Evolutionary conservation across 2,113 vertebrate species (phyloP).

Genomic region (Malurus elegans): DNA sequence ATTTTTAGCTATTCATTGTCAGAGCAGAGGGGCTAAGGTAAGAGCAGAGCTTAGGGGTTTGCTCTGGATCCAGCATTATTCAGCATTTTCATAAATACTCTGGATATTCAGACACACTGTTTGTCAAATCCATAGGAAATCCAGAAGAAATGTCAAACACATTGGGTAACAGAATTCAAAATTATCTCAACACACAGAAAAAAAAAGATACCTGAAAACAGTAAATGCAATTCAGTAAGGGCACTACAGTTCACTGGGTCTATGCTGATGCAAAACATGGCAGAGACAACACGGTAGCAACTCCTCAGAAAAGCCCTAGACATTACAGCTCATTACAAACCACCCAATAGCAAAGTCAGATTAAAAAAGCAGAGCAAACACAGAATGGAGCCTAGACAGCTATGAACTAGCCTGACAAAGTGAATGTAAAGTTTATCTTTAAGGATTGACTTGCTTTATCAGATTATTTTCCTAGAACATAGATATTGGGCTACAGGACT

Average conservation of each 20-base stretch:
- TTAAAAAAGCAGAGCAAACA: not conserved
- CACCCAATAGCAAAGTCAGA: not conserved
- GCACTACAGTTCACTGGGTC: not conserved
- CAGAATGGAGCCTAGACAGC: not conserved
- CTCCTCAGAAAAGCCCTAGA: not conserved
- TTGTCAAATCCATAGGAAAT: not conserved
- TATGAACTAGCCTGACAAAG: not conserved
- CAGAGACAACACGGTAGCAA: not conserved
- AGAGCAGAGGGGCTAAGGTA: not conserved
- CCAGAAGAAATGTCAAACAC: not conserved
- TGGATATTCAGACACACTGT: not conserved
- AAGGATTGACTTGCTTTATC: not conserved
- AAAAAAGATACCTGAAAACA: not conserved
- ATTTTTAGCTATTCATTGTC: not conserved
- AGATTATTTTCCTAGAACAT: not conserved
- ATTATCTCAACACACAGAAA: not conserved
- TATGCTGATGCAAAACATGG: not conserved
- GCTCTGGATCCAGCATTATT: not conserved
- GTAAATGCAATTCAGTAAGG: not conserved
- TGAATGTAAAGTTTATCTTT: not conserved
- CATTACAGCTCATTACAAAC: not conserved
- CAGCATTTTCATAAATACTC: not conserved
- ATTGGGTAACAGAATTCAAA: not conserved
- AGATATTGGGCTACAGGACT: not conserved
- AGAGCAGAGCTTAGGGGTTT: not conserved